Conservation (phyloP, 1,140 invertebrate species). For the Megalonaias nervosa region DNA sequence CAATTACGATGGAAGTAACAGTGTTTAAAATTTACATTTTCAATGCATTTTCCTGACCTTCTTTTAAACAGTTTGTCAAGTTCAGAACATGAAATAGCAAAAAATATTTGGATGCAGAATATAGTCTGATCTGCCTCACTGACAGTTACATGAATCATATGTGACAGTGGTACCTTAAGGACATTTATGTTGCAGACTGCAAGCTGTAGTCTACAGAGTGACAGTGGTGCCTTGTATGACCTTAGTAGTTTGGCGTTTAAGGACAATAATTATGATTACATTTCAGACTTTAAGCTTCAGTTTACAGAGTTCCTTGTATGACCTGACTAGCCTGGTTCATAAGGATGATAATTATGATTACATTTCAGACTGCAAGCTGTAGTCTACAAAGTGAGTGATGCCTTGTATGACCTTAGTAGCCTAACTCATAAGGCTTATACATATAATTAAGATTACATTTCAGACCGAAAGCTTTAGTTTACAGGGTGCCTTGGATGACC, state of each 20-base stretch:
- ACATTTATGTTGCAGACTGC: not conserved
- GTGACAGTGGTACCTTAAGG: not conserved
- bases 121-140: too few species aligned
- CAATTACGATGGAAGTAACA: too few species aligned
- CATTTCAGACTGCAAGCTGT: conserved; percentile 5
- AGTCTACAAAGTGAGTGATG: not conserved
- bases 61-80: too few species aligned
- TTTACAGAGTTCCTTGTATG: conserved; percentile 1
- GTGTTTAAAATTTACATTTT: too few species aligned
- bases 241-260: not conserved
- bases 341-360: conserved; percentile 26
- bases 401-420: conserved; percentile 7
- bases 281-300: not conserved
- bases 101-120: too few species aligned
- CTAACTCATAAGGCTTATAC: conserved; percentile 15
- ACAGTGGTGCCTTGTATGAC: conserved; percentile 7
- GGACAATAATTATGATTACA: conserved; percentile 24
- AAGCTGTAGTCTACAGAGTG: conserved; percentile 5
- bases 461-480: conserved; percentile 1
- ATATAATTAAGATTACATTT: conserved; percentile 1
- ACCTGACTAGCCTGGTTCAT: conserved; percentile 3
- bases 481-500: conserved; percentile 4
- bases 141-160: too few species aligned
- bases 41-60: too few species aligned
- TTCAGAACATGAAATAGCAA: too few species aligned